These are phyloP conservation scores for Oasisia sp. DNA, from an alignment of 2,888 invertebrate species.

Conservation along the genomic window DNA sequence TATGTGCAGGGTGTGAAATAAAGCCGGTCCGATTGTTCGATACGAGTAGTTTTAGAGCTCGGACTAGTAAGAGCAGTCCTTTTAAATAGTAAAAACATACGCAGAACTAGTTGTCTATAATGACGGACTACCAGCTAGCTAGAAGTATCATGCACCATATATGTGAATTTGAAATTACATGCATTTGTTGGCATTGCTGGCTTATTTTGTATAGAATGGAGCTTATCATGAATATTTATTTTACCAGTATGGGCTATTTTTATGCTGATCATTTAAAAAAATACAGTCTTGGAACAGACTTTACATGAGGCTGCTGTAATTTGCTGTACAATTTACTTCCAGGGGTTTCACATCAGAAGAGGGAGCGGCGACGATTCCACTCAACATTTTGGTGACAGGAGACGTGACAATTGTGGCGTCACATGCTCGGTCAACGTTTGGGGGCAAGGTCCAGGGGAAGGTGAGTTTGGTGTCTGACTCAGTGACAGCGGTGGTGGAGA, in stretches of 20 bases:
- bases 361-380: constrained; percentile 69
- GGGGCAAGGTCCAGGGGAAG: constrained; percentile 72
- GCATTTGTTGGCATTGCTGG: too few relatives aligned
- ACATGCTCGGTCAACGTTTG: constrained; percentile 83
- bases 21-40: too few relatives aligned
- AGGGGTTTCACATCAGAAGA: constrained; percentile 34
- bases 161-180: not conserved
- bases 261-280: not conserved
- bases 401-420: constrained; percentile 85
- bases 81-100: too few relatives aligned
- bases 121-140: too few relatives aligned
- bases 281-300: not conserved
- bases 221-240: too few relatives aligned
- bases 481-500: too few relatives aligned
- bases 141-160: too few relatives aligned
- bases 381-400: constrained; percentile 83
- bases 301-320: not conserved
- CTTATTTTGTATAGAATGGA: too few relatives aligned
- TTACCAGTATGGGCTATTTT: not conserved
- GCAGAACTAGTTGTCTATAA: too few relatives aligned
- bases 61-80: too few relatives aligned
- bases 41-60: too few relatives aligned
- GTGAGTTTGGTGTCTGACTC: constrained; percentile 47
- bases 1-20: not conserved
- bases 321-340: not conserved